These are phyloP conservation scores for Oncorhynchus nerka DNA, from an alignment of 2,113 vertebrate genomes.

Conservation along the genomic window DNA sequence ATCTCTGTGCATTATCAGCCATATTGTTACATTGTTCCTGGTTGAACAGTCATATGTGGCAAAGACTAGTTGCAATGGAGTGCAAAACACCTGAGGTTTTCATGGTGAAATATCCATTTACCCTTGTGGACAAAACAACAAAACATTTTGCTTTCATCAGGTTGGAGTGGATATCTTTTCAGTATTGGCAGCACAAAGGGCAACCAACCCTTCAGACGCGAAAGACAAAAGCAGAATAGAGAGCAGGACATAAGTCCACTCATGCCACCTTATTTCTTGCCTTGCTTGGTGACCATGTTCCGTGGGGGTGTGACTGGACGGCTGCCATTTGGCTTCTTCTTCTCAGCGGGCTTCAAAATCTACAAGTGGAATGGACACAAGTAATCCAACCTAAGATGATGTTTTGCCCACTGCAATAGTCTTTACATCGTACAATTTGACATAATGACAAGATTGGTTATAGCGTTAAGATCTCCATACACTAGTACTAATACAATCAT, in stretches of 20 bases:
- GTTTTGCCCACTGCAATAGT: background rate
- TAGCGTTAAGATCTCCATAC: too few species aligned
- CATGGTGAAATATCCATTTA: constrained; percentile 71
- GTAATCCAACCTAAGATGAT: background rate
- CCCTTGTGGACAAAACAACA: constrained; percentile 68
- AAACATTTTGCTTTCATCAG: constrained; percentile 66
- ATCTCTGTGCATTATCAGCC: constrained; percentile 69
- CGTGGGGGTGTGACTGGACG: constrained; percentile 95
- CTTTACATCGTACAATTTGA: background rate
- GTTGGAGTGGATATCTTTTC: constrained; percentile 64
- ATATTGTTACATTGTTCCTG: constrained; percentile 65
- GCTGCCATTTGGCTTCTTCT: constrained; percentile 96
- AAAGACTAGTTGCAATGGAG: constrained; percentile 77
- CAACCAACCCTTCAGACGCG: constrained; percentile 71
- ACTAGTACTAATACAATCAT: background rate
- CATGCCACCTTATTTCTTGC: constrained; percentile 86
- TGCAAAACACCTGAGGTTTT: constrained; percentile 81
- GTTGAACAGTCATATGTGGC: constrained; percentile 73
- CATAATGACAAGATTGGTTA: too few species aligned
- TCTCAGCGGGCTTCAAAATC: constrained; percentile 99
- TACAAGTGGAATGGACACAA: constrained; percentile 43
- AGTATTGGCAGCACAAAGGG: constrained; percentile 67
- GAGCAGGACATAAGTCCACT: constrained; percentile 77
- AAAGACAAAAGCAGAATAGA: constrained; percentile 84
- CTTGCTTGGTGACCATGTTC: constrained; percentile 97